Evolutionary conservation across 2,888 invertebrate species (phyloP).

Genomic region (Junonia oenone): DNA sequence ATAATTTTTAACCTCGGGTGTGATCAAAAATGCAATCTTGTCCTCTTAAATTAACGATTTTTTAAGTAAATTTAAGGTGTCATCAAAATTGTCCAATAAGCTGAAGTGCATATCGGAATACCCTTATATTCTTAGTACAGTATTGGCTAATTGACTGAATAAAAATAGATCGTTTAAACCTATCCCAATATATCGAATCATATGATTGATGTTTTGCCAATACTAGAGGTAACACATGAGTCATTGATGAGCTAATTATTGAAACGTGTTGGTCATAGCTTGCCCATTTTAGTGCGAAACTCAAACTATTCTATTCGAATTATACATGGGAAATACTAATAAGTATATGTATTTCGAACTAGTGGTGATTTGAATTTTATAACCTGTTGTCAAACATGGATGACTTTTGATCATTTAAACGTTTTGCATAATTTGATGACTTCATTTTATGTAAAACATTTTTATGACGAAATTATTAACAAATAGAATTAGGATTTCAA

Average conservation of each 20-base stretch:
- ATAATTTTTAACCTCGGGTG: too few relatives aligned
- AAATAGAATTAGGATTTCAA: too few relatives aligned
- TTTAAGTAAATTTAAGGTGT: too few relatives aligned
- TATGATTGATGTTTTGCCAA: slow-evolving; percentile 20
- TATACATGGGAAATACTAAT: not conserved
- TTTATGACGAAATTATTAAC: not conserved
- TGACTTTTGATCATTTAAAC: not conserved
- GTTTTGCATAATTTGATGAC: not conserved
- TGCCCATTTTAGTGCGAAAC: slow-evolving; percentile 5
- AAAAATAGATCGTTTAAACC: not conserved
- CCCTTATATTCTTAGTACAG: too few relatives aligned
- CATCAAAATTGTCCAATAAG: too few relatives aligned
- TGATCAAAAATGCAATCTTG: too few relatives aligned
- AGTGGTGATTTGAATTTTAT: not conserved
- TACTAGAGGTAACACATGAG: slow-evolving; percentile 14
- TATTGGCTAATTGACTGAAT: too few relatives aligned
- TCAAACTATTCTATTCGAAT: too few relatives aligned
- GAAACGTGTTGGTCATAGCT: not conserved
- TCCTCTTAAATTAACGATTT: too few relatives aligned
- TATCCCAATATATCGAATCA: slow-evolving; percentile 15
- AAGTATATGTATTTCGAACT: not conserved
- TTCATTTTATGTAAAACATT: not conserved
- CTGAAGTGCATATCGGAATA: too few relatives aligned
- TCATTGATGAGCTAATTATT: slow-evolving; percentile 17
- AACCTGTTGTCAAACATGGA: not conserved